phyloP scores from a whole-genome alignment of 2,113 vertebrate genomes.

The Lanius ludovicianus region DNA sequence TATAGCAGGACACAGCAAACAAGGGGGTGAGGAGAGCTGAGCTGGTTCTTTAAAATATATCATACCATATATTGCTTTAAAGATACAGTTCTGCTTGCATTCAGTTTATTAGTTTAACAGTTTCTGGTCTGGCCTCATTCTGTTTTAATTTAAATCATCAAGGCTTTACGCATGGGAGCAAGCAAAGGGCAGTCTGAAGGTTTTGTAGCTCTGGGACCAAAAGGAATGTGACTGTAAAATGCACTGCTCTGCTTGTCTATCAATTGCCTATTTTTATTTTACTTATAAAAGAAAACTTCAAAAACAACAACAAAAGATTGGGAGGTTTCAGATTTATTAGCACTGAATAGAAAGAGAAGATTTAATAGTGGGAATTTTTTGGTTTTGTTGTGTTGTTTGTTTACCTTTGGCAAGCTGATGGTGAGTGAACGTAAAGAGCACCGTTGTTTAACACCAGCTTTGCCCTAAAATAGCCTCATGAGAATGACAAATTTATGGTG shows the following conservation, averaged over 20 bases:
- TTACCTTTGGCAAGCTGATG: slow-evolving; percentile 1
- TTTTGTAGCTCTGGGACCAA: slow-evolving; percentile 29
- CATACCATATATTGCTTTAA: not conserved
- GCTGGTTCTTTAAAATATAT: not conserved
- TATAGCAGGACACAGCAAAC: not conserved
- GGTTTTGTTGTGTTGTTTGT: not conserved
- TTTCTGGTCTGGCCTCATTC: not conserved
- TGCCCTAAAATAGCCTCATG: not conserved
- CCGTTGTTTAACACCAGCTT: not conserved
- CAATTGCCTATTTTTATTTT: not conserved
- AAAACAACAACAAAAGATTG: not conserved
- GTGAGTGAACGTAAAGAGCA: not conserved
- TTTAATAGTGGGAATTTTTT: not conserved
- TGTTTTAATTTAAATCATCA: slow-evolving; percentile 34
- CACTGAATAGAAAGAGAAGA: not conserved
- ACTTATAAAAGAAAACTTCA: not conserved
- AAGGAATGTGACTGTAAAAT: slow-evolving; percentile 39
- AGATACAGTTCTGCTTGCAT: not conserved
- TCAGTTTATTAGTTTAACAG: slow-evolving; percentile 24
- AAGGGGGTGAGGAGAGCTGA: not conserved
- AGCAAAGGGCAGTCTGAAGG: slow-evolving; percentile 23
- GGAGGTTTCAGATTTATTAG: not conserved
- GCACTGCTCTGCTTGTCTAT: not conserved
- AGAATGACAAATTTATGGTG: not conserved
- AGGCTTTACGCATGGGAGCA: not conserved